A percentile compares a stretch with the other conserved stretches of the same genome.
Evolutionary conservation across 2,113 vertebrate species (phyloP).

Genomic region (Cavia aperea): DNA sequence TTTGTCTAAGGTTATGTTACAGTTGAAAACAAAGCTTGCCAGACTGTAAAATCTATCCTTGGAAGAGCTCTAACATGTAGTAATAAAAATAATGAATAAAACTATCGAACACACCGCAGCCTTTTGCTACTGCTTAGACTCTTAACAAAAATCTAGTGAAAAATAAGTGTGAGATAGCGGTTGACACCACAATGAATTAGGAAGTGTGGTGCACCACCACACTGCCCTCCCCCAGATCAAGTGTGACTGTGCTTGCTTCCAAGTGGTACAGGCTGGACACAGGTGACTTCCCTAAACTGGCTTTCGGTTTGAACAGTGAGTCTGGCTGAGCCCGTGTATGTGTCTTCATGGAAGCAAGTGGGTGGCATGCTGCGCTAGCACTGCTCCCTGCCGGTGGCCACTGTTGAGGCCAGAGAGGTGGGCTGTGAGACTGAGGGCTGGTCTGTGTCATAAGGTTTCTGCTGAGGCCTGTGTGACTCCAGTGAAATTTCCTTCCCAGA

Average conservation of each 20-base stretch:
- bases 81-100: background rate
- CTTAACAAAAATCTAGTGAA: background rate
- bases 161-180: background rate
- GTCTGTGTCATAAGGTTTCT: background rate
- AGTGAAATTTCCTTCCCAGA: too few species aligned
- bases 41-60: background rate
- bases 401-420: too few species aligned
- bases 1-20: background rate
- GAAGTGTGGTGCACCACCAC: background rate
- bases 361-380: too few species aligned
- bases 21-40: background rate
- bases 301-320: background rate
- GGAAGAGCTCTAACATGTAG: background rate
- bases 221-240: too few species aligned
- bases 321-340: too few species aligned
- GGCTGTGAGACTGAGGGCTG: too few species aligned
- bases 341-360: background rate
- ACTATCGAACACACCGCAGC: background rate
- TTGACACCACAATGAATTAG: background rate
- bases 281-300: background rate
- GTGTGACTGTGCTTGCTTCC: too few species aligned
- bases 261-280: background rate
- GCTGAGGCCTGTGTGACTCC: too few species aligned
- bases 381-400: background rate
- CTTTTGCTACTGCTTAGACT: background rate